phyloP scores from a whole-genome alignment of 2,888 invertebrate genomes.

The Enoplolaimus lenunculus region DNA sequence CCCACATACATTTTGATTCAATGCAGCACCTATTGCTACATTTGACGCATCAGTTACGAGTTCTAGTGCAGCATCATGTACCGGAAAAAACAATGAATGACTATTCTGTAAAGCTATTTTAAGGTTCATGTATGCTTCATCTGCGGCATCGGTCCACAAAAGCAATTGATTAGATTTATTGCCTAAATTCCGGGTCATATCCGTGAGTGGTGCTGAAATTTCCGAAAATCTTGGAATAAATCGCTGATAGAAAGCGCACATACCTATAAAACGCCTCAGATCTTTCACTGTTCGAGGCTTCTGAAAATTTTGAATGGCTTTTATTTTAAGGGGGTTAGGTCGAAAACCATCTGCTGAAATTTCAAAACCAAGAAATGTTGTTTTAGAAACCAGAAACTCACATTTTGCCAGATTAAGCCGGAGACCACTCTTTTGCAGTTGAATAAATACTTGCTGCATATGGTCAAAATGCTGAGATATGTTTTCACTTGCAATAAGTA shows the following conservation, averaged over 20 bases:
- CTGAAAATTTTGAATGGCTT: conserved; percentile 11
- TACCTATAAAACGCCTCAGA: conserved; percentile 10
- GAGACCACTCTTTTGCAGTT: conserved; percentile 2
- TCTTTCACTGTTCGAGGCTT: conserved; percentile 3
- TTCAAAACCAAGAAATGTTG: conserved; percentile 2
- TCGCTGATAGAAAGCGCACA: conserved; percentile 13
- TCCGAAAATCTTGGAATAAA: conserved; percentile 12
- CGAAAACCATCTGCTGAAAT: neutral
- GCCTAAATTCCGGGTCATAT: conserved; percentile 2
- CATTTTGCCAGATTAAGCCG: conserved; percentile 6
- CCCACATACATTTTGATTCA: conserved; percentile 4
- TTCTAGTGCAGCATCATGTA: neutral
- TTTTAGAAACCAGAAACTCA: neutral
- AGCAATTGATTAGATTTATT: neutral
- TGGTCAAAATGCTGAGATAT: too few relatives aligned
- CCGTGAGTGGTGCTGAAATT: conserved; percentile 11
- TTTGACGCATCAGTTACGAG: conserved; percentile 15
- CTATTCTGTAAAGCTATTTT: neutral
- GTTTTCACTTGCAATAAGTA: too few relatives aligned
- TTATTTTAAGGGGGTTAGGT: conserved; percentile 6
- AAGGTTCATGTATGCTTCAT: neutral
- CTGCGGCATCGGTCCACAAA: conserved; percentile 10
- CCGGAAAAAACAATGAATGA: neutral
- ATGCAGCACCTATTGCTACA: conserved; percentile 5
- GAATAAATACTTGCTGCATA: too few relatives aligned